Evolutionary conservation across 2,113 vertebrate species (phyloP), one percentile per base, ranked within the genome.

Genomic region (Alexandromys fortis): DNA sequence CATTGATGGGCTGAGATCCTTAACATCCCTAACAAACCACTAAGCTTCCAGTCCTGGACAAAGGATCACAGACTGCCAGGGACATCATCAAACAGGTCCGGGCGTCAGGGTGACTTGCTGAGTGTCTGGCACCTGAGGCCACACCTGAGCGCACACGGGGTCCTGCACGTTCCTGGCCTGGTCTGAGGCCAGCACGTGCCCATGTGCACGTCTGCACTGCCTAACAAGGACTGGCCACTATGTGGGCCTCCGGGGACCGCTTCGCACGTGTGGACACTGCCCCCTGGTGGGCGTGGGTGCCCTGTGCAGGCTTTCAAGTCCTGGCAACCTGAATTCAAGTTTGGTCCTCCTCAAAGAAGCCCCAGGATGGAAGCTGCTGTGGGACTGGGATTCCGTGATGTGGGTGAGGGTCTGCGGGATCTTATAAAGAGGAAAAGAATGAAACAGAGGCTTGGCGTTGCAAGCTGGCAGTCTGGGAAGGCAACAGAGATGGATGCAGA

Each of bases 231-330:
- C 45, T 17, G 7, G 33, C 68, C 1, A 17, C 72, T 42, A 12
- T 49, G 0, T 2, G 4, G 33, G 35, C 14, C 0, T 4, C 38
- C 24, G 0, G 5, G 13, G 0, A 11, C 70, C 0, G 75, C 86
- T 87, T 4, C 63, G 12, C 5, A 38, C 42, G 76, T 91, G 95
- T 96, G 86, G 97, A 49, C 97, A 89, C 97, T 97, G 97, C 97
- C 98, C 98, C 97, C 98, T 98, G 96, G 98, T 81, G 98, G 98
- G 75, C 2, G 0, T 17, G 1, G 42, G 14, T 3, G 30, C 45
- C 2, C 61, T 22, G 47, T 24, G 30, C 33, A 19, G 9, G 30
- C 10, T 33, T 79, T 22, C 24, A 26, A n/a, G 24, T 30, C 7
- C 52, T 19, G 55, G 61, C 73, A 2, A 19, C 49, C 19, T 26